A percentile compares a stretch with the other conserved stretches of the same genome.
These are phyloP conservation scores for Hydrotaea diabolus DNA, from an alignment of 2,888 invertebrate genomes.

Conservation along the genomic window DNA sequence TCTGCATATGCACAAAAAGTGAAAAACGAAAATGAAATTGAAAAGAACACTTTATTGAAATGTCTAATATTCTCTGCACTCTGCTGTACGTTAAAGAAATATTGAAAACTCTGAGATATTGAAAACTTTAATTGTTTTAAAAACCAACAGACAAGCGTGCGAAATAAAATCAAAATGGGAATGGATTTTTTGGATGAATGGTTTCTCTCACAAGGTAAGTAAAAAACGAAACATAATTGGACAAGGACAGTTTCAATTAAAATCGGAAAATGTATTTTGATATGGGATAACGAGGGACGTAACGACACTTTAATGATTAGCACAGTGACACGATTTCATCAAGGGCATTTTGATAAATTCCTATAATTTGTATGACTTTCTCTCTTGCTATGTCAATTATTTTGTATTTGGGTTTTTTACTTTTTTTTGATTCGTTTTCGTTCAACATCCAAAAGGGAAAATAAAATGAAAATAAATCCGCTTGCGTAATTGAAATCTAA, in stretches of 20 bases:
- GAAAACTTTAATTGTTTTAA: slow-evolving; percentile 14
- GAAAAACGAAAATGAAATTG: slow-evolving; percentile 17
- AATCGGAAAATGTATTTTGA: background rate
- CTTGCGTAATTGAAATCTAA: slow-evolving; percentile 69
- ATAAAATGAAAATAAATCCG: slow-evolving; percentile 53
- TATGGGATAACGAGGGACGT: background rate
- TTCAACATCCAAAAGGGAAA: slow-evolving; percentile 13
- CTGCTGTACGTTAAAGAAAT: slow-evolving; percentile 41
- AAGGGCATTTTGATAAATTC: background rate
- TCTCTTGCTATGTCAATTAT: background rate
- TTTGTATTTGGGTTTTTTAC: background rate
- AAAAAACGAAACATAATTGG: background rate
- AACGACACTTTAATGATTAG: background rate
- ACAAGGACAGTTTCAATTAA: background rate
- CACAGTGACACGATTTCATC: background rate
- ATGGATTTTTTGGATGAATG: slow-evolving; percentile 80
- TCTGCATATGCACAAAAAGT: background rate
- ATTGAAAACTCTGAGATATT: slow-evolving; percentile 37
- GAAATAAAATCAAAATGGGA: slow-evolving; percentile 60
- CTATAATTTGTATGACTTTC: slow-evolving; percentile 13
- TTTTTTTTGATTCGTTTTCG: background rate
- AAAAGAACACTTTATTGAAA: slow-evolving; percentile 14
- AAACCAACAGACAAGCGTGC: slow-evolving; percentile 31
- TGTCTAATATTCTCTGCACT: slow-evolving; percentile 37
- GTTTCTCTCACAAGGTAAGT: slow-evolving; percentile 80